phyloP scores from a whole-genome alignment of 2,113 vertebrate genomes.

The Xyrauchen texanus region DNA sequence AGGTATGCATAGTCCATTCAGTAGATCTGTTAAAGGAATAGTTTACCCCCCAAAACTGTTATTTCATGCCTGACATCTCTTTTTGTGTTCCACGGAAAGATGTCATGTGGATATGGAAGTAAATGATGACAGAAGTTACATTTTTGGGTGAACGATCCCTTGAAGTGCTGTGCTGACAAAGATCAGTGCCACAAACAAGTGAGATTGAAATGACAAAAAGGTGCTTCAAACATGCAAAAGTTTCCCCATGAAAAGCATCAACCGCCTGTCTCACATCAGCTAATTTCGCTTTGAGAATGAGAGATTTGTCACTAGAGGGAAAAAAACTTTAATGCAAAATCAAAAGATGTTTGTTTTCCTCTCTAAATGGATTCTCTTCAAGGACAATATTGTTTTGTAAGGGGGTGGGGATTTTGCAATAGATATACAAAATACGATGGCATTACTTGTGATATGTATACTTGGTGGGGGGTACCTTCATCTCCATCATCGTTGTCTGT shows the following conservation, averaged over 20 bases:
- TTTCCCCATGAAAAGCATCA: conserved; percentile 16
- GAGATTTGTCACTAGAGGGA: no score
- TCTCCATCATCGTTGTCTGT: background rate
- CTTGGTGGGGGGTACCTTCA: background rate
- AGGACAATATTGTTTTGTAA: conserved; percentile 36
- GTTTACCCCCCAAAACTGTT: no score
- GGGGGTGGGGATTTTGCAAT: conserved; percentile 55
- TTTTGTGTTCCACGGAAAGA: no score
- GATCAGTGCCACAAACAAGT: background rate
- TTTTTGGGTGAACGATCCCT: no score
- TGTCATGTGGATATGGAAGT: no score
- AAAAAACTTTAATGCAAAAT: no score
- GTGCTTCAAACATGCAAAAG: conserved; percentile 4
- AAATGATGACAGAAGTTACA: no score
- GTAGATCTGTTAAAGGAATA: no score
- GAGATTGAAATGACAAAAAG: conserved; percentile 27
- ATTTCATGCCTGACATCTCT: no score
- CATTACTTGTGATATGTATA: conserved; percentile 10
- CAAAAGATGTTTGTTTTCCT: background rate
- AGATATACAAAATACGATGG: conserved; percentile 34
- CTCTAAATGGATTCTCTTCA: conserved; percentile 47
- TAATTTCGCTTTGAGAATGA: no score
- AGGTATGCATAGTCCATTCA: background rate
- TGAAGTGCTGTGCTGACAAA: no score
- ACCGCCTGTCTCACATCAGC: no score